A percentile compares a stretch with the other conserved stretches of the same genome.
Conservation (phyloP, 1,140 invertebrate species). For the Eupristina koningsbergeri region DNA sequence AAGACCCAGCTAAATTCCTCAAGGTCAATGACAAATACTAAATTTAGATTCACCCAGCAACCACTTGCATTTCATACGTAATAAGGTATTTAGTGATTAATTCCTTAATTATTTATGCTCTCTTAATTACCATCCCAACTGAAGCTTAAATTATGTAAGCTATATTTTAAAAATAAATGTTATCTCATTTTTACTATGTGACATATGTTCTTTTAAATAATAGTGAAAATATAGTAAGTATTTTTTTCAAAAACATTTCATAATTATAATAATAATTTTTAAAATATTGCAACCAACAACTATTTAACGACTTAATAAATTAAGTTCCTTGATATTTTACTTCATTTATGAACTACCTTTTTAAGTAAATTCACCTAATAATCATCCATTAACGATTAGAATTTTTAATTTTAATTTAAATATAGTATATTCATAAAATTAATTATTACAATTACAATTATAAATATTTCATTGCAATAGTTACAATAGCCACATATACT, state of each 20-base stretch:
- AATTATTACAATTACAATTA: no score
- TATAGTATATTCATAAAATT: no score
- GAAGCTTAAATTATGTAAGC: neutral
- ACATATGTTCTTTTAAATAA: neutral
- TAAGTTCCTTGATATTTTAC: no score
- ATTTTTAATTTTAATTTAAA: no score
- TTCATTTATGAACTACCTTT: no score
- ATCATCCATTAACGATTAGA: no score
- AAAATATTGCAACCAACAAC: no score
- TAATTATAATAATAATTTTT: neutral
- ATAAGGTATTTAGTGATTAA: neutral
- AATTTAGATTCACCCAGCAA: neutral
- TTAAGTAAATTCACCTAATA: no score
- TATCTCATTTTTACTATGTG: neutral
- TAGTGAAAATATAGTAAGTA: neutral
- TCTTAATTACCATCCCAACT: neutral
- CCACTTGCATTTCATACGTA: no score
- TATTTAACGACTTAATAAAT: no score
- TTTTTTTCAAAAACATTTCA: neutral
- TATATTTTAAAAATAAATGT: neutral
- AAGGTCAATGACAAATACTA: conserved; percentile 42
- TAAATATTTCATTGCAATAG: neutral
- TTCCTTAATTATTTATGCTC: conserved; percentile 11
- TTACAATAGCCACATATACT: neutral
- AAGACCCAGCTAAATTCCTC: no score